These are phyloP conservation scores for Salmo trutta DNA, from an alignment of 2,797 vertebrate species.

Conservation along the genomic window DNA sequence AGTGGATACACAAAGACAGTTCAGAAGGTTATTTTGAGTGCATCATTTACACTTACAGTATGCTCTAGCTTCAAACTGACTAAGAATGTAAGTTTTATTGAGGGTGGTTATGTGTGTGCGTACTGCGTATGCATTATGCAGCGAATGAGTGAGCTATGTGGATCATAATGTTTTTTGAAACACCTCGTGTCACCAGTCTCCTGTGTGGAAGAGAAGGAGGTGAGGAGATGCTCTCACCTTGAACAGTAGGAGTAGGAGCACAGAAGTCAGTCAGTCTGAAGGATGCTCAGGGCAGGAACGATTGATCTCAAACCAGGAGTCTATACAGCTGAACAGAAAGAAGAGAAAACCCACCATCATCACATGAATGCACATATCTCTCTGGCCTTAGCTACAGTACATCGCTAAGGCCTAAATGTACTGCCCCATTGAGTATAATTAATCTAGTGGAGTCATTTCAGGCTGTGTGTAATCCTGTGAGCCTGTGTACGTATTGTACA, in stretches of 20 bases:
- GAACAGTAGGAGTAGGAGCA: slow-evolving; percentile 55
- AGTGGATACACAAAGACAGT: neutral
- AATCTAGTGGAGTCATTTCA: neutral
- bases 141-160: neutral
- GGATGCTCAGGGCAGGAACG: slow-evolving; percentile 98
- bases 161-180: neutral
- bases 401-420: neutral
- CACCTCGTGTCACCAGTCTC: neutral
- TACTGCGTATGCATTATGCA: neutral
- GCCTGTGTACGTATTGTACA: neutral
- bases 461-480: neutral
- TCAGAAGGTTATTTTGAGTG: neutral
- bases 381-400: neutral
- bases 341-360: neutral
- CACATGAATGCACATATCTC: neutral
- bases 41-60: neutral
- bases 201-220: neutral
- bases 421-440: neutral
- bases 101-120: neutral
- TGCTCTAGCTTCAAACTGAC: neutral
- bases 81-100: neutral
- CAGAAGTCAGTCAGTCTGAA: slow-evolving; percentile 78
- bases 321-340: slow-evolving; percentile 89
- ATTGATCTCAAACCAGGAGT: slow-evolving; percentile 99
- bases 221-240: slow-evolving; percentile 59